phyloP scores from a whole-genome alignment of 2,888 invertebrate species.

The Entomobrya proxima region DNA sequence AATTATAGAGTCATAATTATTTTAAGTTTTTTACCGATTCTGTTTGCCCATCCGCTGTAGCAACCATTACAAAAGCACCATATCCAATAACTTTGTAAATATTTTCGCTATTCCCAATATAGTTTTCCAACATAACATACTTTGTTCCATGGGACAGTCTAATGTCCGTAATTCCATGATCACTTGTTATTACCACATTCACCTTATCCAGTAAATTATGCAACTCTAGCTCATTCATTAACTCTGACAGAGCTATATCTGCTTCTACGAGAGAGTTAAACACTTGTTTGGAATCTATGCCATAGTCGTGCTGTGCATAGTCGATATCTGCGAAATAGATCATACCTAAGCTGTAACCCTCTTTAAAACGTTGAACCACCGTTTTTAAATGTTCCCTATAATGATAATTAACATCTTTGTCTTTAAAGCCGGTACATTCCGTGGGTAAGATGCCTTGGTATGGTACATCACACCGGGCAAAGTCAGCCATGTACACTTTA shows the following conservation, averaged over 20 bases:
- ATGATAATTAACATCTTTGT: conserved; percentile 59
- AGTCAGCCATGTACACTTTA: conserved; percentile 67
- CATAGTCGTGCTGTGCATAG: conserved; percentile 76
- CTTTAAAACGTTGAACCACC: conserved; percentile 70
- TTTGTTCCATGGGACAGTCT: neutral
- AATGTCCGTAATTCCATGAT: conserved; percentile 77
- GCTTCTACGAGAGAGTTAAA: conserved; percentile 75
- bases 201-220: conserved; percentile 75
- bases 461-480: conserved; percentile 75
- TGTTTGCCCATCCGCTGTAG: conserved; percentile 65
- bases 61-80: conserved; percentile 76
- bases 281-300: conserved; percentile 76
- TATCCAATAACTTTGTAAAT: conserved; percentile 74
- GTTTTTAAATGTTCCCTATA: conserved; percentile 72
- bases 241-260: conserved; percentile 75
- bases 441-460: conserved; percentile 68
- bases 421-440: conserved; percentile 65
- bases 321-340: too few relatives aligned
- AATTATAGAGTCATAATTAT: too few relatives aligned
- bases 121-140: neutral
- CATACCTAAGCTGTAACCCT: conserved; percentile 75
- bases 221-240: conserved; percentile 75
- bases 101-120: conserved; percentile 73
- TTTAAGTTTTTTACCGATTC: neutral
- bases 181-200: conserved; percentile 77